A percentile compares a stretch with the other conserved stretches of the same genome.
Evolutionary conservation across 2,797 vertebrate species (phyloP).

Genomic region (Notolepis coatsorum): DNA sequence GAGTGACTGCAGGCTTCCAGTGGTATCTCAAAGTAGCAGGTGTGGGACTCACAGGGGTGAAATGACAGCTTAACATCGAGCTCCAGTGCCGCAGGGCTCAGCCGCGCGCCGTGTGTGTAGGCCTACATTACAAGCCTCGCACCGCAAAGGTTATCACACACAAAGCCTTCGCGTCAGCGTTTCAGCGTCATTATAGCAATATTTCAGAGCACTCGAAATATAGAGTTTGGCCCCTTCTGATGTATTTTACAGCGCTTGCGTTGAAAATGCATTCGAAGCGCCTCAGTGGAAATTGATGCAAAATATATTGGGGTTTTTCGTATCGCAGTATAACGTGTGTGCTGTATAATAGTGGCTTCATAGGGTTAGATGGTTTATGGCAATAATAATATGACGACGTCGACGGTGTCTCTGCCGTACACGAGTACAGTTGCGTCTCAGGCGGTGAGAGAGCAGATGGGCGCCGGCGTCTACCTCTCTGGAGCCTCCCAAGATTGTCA

Average conservation of each 20-base stretch:
- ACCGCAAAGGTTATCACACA: constrained; percentile 38
- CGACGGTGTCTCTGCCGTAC: too few species aligned
- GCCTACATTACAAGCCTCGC: constrained; percentile 24
- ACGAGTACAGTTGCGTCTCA: too few species aligned
- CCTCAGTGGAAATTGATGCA: too few species aligned
- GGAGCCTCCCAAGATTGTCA: constrained; percentile 76
- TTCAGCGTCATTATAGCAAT: constrained; percentile 35
- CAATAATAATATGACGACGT: too few species aligned
- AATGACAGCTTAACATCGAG: too few species aligned
- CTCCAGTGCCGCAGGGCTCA: constrained; percentile 20
- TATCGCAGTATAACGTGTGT: too few species aligned
- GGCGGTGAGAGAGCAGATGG: not conserved
- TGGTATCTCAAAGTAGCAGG: constrained; percentile 58
- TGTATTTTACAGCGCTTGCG: constrained; percentile 21
- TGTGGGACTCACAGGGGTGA: too few species aligned
- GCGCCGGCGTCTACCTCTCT: constrained; percentile 29
- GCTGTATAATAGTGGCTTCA: too few species aligned
- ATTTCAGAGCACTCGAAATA: constrained; percentile 20
- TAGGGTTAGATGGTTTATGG: too few species aligned
- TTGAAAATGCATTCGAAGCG: too few species aligned
- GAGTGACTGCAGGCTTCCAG: constrained; percentile 27
- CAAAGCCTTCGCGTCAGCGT: constrained; percentile 41
- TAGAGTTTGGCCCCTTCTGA: constrained; percentile 13
- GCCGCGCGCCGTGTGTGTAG: constrained; percentile 51
- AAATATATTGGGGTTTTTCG: too few species aligned